phyloP scores from a whole-genome alignment of 2,113 vertebrate genomes.

The Canis aureus region DNA sequence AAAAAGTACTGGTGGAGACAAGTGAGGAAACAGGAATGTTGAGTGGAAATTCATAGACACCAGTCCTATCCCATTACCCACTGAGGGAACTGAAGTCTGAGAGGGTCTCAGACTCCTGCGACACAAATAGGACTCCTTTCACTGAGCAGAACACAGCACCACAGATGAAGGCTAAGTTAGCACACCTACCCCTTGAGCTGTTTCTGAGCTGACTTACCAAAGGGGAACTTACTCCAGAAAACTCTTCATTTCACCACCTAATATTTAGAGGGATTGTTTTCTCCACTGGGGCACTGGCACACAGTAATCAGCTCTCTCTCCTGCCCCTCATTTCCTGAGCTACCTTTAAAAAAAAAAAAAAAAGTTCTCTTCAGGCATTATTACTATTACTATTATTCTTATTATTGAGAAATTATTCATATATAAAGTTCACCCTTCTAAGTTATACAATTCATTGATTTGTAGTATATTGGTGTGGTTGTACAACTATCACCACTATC shows the following conservation, averaged over 20 bases:
- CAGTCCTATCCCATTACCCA: not conserved
- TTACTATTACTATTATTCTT: not conserved
- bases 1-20: conserved; percentile 3
- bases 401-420: not conserved
- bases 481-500: not conserved
- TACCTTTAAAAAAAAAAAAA: not conserved
- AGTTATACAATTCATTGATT: not conserved
- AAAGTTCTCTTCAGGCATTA: not conserved
- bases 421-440: conserved; percentile 27
- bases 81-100: not conserved
- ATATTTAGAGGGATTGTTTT: not conserved
- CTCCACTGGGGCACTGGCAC: not conserved
- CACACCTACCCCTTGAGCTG: not conserved
- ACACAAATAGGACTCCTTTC: not conserved
- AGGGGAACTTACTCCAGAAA: not conserved
- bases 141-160: not conserved
- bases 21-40: not conserved
- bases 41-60: not conserved
- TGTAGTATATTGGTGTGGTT: not conserved
- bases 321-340: not conserved
- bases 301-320: not conserved
- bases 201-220: not conserved
- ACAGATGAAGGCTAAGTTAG: not conserved
- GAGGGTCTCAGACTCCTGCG: not conserved
- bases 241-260: not conserved